Evolutionary conservation across 1,140 invertebrate genomes (phyloP).

Genomic region (Parapsyche elsis): DNA sequence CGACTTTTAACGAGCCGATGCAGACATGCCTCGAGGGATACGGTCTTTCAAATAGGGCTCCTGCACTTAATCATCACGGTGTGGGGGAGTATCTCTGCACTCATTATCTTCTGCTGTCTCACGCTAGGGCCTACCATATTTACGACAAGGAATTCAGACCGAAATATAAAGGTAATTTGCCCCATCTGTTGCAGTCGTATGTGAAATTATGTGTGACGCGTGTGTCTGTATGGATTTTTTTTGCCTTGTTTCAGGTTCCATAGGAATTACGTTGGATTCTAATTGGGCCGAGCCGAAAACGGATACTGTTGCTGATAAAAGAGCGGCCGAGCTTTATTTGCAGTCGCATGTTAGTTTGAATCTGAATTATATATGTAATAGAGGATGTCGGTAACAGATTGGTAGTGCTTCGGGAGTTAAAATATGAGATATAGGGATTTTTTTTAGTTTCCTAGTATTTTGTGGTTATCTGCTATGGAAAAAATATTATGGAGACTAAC

Average conservation of each 20-base stretch:
- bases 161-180: conserved; percentile 68
- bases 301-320: conserved; percentile 65
- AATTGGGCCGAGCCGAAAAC: conserved; percentile 73
- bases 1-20: conserved; percentile 80
- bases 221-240: not conserved
- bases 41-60: conserved; percentile 69
- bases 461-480: too few relatives aligned
- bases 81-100: conserved; percentile 72
- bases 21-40: conserved; percentile 74
- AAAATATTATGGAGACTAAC: too few relatives aligned
- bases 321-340: conserved; percentile 70
- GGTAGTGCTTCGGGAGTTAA: too few relatives aligned
- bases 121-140: conserved; percentile 74
- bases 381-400: too few relatives aligned
- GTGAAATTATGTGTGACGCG: too few relatives aligned
- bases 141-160: conserved; percentile 73
- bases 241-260: conserved; percentile 65
- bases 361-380: not conserved
- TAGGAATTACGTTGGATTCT: conserved; percentile 72
- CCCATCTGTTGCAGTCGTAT: too few relatives aligned
- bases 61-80: conserved; percentile 69
- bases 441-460: too few relatives aligned
- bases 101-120: conserved; percentile 73
- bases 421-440: too few relatives aligned
- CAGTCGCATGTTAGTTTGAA: conserved; percentile 67